Conservation (phyloP, 1,140 invertebrate genomes). For the Neotoxoptera formosana region DNA sequence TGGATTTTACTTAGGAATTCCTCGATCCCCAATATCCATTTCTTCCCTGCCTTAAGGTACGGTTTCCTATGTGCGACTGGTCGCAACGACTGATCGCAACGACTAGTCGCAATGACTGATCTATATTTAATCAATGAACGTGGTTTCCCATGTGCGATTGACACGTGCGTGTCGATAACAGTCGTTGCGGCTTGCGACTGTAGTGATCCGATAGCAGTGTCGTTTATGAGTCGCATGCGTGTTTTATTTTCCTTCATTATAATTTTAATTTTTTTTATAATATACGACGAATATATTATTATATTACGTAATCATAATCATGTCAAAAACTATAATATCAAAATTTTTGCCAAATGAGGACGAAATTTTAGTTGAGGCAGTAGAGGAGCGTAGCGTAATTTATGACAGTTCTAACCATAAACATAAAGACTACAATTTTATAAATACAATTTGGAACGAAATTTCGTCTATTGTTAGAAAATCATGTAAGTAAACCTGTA, state of each 20-base stretch:
- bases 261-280: not conserved
- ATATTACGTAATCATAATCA: not conserved
- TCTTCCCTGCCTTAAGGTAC: no score
- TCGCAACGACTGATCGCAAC: not conserved
- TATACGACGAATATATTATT: not conserved
- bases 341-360: not conserved
- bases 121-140: not conserved
- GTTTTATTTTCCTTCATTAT: not conserved
- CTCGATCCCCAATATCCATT: no score
- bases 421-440: not conserved
- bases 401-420: not conserved
- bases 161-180: not conserved
- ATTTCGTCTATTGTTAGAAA: not conserved
- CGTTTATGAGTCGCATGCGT: not conserved
- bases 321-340: not conserved
- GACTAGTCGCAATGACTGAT: constrained; percentile 12
- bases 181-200: no score
- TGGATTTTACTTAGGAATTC: no score
- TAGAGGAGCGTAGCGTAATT: not conserved
- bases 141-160: not conserved
- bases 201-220: not conserved
- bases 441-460: not conserved
- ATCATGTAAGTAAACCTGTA: not conserved
- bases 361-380: not conserved
- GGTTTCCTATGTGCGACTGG: constrained; percentile 22